phyloP scores from a whole-genome alignment of 2,113 vertebrate genomes.

The Camelus dromedarius region DNA sequence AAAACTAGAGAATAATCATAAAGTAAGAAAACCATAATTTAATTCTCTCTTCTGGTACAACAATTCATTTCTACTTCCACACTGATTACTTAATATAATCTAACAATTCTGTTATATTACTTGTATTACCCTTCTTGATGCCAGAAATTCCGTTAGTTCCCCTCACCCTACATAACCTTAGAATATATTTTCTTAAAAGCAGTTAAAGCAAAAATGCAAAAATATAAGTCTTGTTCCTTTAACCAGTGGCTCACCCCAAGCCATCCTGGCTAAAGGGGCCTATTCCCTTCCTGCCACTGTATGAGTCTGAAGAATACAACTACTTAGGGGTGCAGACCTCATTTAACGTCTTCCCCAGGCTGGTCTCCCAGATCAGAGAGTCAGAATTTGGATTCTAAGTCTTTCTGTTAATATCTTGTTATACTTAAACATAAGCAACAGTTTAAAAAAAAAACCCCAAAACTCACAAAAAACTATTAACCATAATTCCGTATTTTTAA shows the following conservation, averaged over 20 bases:
- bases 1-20: not conserved
- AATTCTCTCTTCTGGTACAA: not conserved
- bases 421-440: constrained; percentile 8
- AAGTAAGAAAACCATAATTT: constrained; percentile 38
- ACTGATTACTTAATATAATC: not conserved
- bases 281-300: not conserved
- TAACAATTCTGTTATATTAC: not conserved
- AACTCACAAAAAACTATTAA: not conserved
- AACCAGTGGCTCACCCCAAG: constrained; percentile 76
- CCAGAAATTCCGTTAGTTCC: constrained; percentile 1
- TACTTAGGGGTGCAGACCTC: constrained; percentile 27
- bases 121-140: not conserved
- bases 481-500: not conserved
- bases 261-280: constrained; percentile 31
- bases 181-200: not conserved
- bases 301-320: not conserved
- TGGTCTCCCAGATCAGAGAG: constrained; percentile 42
- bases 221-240: constrained; percentile 10
- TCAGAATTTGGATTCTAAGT: constrained; percentile 13
- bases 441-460: not conserved
- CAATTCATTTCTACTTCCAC: not conserved
- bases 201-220: constrained; percentile 37
- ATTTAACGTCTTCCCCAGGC: constrained; percentile 50
- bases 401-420: not conserved
- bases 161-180: not conserved